A percentile compares a stretch with the other conserved stretches of the same genome.
phyloP scores from a whole-genome alignment of 2,797 vertebrate genomes.

The Fundulus diaphanus region DNA sequence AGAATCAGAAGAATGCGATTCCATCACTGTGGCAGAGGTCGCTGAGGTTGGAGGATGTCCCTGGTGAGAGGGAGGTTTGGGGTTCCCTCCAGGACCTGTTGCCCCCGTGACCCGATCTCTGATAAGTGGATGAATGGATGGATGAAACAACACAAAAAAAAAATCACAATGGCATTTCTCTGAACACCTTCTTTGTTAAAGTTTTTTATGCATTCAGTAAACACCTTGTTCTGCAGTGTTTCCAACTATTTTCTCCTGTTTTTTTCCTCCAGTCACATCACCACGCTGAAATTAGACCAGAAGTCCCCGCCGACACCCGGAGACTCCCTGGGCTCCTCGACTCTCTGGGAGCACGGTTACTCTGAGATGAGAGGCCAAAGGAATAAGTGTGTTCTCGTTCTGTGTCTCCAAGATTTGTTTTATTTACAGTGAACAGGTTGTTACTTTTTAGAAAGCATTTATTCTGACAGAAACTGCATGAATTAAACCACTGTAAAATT shows the following conservation, averaged over 20 bases:
- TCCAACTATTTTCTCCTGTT: neutral
- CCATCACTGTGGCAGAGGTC: too few species aligned
- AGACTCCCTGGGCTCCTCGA: constrained; percentile 79
- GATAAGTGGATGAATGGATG: too few species aligned
- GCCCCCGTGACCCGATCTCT: too few species aligned
- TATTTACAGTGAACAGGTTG: neutral
- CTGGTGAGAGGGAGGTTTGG: too few species aligned
- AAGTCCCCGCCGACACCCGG: constrained; percentile 81
- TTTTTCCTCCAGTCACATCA: constrained; percentile 86
- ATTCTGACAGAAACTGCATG: neutral
- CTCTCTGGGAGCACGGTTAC: constrained; percentile 91
- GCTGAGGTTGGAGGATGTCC: too few species aligned
- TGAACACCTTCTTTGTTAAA: neutral
- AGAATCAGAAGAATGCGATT: too few species aligned
- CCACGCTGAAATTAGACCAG: constrained; percentile 94
- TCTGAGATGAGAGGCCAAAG: constrained; percentile 96
- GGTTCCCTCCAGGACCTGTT: too few species aligned
- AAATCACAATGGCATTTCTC: neutral
- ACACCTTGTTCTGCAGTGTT: neutral
- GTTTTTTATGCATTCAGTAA: neutral
- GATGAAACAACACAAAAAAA: neutral
- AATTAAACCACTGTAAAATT: neutral
- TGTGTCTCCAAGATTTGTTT: constrained; percentile 7
- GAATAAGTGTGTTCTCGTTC: constrained; percentile 88
- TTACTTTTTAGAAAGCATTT: neutral